These are phyloP conservation scores for Odontamblyopus lacepedii DNA, from an alignment of 2,797 vertebrate genomes.

Conservation along the genomic window DNA sequence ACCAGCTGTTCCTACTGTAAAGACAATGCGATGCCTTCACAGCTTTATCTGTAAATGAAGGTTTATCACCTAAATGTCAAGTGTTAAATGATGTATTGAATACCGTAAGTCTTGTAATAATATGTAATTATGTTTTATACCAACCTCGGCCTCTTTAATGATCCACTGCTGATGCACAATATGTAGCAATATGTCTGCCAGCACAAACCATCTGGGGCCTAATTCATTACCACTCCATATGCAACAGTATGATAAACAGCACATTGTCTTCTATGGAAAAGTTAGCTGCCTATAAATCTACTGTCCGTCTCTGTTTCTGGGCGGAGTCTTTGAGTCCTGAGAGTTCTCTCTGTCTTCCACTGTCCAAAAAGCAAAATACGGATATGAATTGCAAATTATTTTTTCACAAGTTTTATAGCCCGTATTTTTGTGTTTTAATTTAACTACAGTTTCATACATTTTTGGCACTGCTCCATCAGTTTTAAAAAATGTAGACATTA, in stretches of 20 bases:
- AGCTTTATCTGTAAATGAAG: conserved; percentile 5
- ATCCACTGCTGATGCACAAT: conserved; percentile 1
- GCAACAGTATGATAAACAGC: conserved; percentile 3
- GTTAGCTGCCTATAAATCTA: background rate
- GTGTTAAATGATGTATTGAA: background rate
- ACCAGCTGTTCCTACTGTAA: conserved; percentile 11
- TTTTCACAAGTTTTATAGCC: background rate
- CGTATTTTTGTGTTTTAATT: too few relatives aligned
- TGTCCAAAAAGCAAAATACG: background rate
- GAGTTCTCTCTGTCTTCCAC: background rate
- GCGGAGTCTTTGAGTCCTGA: background rate
- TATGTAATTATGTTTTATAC: conserved; percentile 8
- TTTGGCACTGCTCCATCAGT: too few relatives aligned
- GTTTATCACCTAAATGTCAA: background rate
- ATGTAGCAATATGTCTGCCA: conserved; percentile 7
- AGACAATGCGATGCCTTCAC: background rate
- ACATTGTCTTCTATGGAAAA: background rate
- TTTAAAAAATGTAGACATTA: too few relatives aligned
- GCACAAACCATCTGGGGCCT: conserved; percentile 7
- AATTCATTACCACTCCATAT: conserved; percentile 11
- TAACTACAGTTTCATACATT: too few relatives aligned
- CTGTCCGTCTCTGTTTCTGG: background rate
- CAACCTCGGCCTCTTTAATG: background rate
- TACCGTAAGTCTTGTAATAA: background rate
- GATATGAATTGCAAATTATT: background rate